A percentile compares a stretch with the other conserved stretches of the same genome.
phyloP scores from a whole-genome alignment of 2,888 invertebrate genomes.

The Gisinianus flammeolus region DNA sequence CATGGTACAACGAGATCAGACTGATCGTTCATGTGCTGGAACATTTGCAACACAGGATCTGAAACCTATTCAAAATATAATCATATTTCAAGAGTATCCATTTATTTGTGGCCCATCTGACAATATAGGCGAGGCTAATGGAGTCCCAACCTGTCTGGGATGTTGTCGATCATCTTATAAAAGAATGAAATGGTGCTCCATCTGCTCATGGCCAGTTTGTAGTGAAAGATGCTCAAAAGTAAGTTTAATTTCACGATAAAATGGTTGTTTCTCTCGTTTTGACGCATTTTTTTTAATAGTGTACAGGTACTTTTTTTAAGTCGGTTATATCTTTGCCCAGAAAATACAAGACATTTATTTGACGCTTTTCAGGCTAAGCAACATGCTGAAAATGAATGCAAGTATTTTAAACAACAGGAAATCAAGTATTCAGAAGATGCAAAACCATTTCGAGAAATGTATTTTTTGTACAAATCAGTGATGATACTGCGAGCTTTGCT shows the following conservation, averaged over 20 bases:
- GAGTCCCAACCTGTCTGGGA: conserved; percentile 6
- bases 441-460: background rate
- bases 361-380: conserved; percentile 1
- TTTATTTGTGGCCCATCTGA: conserved; percentile 21
- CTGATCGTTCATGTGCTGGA: background rate
- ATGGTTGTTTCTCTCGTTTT: background rate
- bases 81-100: conserved; percentile 15
- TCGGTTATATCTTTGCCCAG: no score
- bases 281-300: background rate
- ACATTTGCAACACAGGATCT: conserved; percentile 14
- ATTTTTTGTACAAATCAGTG: conserved; percentile 17
- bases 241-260: background rate
- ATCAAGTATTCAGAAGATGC: conserved; percentile 4
- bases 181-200: background rate
- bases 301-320: no score
- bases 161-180: background rate
- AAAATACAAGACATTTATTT: no score
- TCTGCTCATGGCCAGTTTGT: conserved; percentile 31
- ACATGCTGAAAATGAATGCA: conserved; percentile 27
- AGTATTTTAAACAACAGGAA: conserved; percentile 14
- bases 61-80: background rate
- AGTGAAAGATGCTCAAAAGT: background rate
- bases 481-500: conserved; percentile 22
- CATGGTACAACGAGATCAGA: no score
- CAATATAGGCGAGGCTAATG: background rate